These are phyloP conservation scores for Stegastes partitus DNA, from an alignment of 2,113 vertebrate genomes.

Conservation along the genomic window DNA sequence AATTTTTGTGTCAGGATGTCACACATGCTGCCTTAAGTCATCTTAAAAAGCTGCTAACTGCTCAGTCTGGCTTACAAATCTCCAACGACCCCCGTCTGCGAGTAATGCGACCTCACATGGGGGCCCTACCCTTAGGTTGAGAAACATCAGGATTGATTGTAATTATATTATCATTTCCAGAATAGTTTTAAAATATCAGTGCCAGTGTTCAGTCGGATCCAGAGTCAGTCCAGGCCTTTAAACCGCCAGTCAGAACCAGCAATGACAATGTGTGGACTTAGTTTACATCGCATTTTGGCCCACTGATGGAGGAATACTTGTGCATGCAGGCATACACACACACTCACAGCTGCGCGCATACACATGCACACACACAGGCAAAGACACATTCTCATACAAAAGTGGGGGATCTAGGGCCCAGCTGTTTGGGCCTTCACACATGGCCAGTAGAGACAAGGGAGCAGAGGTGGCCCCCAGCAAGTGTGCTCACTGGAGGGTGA, in stretches of 20 bases:
- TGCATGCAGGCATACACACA: slow-evolving; percentile 26
- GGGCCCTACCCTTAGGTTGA: background rate
- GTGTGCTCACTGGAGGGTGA: slow-evolving; percentile 72
- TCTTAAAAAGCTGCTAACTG: background rate
- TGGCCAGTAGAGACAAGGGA: slow-evolving; percentile 43
- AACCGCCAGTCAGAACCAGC: background rate
- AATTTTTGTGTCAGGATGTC: too few relatives aligned
- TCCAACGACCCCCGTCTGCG: too few relatives aligned
- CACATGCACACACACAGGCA: background rate
- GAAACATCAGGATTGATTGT: too few relatives aligned
- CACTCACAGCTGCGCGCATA: background rate
- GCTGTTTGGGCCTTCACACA: slow-evolving; percentile 68
- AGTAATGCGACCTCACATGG: background rate
- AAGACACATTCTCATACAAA: slow-evolving; percentile 15
- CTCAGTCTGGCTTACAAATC: too few relatives aligned
- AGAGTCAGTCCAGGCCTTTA: too few relatives aligned
- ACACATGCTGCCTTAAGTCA: too few relatives aligned
- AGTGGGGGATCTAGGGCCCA: slow-evolving; percentile 51
- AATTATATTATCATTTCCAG: too few relatives aligned
- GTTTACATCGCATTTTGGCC: background rate
- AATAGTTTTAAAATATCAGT: too few relatives aligned
- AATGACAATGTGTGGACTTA: background rate
- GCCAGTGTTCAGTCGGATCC: too few relatives aligned
- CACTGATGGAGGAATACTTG: background rate
- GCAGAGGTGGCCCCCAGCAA: slow-evolving; percentile 48